phyloP scores from a whole-genome alignment of 2,888 invertebrate genomes.

The Drosophila peninsularis region DNA sequence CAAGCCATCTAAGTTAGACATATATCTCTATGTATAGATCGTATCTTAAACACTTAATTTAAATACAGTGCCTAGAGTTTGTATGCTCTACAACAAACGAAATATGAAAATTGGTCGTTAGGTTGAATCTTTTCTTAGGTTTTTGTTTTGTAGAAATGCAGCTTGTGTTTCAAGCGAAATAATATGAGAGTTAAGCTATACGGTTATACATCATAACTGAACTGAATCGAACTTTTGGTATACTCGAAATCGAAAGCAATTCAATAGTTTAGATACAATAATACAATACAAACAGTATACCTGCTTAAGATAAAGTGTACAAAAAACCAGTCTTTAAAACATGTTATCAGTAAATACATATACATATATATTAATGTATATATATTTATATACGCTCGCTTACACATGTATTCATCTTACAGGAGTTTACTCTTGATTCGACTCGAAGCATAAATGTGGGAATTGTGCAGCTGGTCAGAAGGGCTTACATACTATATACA shows the following conservation, averaged over 20 bases:
- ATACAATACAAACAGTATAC: slow-evolving; percentile 54
- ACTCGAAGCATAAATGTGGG: slow-evolving; percentile 18
- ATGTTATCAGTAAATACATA: slow-evolving; percentile 52
- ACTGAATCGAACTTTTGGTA: slow-evolving; percentile 31
- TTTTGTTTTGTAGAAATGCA: slow-evolving; percentile 23
- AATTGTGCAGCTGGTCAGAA: slow-evolving; percentile 11
- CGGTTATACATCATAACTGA: not conserved
- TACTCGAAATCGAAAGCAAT: slow-evolving; percentile 28
- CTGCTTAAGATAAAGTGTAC: slow-evolving; percentile 81
- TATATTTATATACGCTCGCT: slow-evolving; percentile 19
- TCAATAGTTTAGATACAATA: slow-evolving; percentile 28
- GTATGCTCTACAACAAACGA: slow-evolving; percentile 38
- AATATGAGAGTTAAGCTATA: not conserved
- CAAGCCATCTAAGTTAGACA: slow-evolving; percentile 62
- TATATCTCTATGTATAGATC: slow-evolving; percentile 21
- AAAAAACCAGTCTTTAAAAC: slow-evolving; percentile 84
- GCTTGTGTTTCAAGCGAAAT: slow-evolving; percentile 3
- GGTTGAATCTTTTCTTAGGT: slow-evolving; percentile 53
- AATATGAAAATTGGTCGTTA: slow-evolving; percentile 77
- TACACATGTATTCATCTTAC: slow-evolving; percentile 43
- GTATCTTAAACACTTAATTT: slow-evolving; percentile 29
- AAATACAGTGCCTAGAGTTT: slow-evolving; percentile 52
- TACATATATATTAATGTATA: slow-evolving; percentile 16
- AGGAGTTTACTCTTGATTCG: slow-evolving; percentile 32
- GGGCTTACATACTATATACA: not conserved